These are phyloP conservation scores for Orcinus orca DNA, from an alignment of 2,113 vertebrate genomes.

Conservation along the genomic window DNA sequence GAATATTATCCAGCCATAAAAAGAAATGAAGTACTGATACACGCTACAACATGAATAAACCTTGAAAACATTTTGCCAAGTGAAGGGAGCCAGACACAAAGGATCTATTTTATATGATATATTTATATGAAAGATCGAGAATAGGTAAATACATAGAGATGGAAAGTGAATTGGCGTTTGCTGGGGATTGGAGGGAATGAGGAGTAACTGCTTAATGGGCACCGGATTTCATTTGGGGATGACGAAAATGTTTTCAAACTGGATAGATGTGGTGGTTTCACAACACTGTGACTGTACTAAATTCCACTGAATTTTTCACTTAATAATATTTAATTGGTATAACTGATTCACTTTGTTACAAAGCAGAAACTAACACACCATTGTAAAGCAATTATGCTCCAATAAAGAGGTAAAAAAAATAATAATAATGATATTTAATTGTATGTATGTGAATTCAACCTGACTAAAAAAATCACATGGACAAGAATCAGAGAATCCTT, in stretches of 20 bases:
- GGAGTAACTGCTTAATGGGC: background rate
- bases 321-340: background rate
- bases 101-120: background rate
- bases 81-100: background rate
- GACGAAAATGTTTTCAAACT: background rate
- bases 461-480: background rate
- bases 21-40: background rate
- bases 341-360: too few species aligned
- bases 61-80: background rate
- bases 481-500: background rate
- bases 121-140: background rate
- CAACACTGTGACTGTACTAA: background rate
- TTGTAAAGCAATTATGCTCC: too few species aligned
- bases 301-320: background rate
- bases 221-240: background rate
- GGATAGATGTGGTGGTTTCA: background rate
- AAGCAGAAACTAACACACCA: too few species aligned
- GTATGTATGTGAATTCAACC: background rate
- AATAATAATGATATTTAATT: background rate
- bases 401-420: too few species aligned
- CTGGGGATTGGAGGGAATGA: background rate
- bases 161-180: background rate
- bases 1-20: background rate
- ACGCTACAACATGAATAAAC: background rate
- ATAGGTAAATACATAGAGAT: background rate